A percentile compares a stretch with the other conserved stretches of the same genome.
Conservation (phyloP, 1,140 invertebrate species). For the Ostrea denselamellosa region DNA sequence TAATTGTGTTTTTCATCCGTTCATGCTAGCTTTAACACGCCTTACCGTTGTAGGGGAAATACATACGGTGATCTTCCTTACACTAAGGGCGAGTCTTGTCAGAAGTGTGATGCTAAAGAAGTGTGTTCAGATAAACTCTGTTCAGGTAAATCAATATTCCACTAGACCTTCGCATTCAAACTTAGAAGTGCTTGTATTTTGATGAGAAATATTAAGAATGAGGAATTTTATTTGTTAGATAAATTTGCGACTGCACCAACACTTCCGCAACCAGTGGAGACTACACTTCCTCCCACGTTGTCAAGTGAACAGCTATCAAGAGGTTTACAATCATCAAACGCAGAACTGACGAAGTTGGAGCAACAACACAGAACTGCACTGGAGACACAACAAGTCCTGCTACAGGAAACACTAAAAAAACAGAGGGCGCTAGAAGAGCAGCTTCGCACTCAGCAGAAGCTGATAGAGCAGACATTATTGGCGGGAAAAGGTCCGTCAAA, state of each 20-base stretch:
- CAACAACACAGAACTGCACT: not conserved
- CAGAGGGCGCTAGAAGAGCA: constrained; percentile 22
- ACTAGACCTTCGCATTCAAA: not conserved
- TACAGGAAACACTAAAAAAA: not conserved
- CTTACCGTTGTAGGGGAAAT: not conserved
- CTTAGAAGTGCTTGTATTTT: not conserved
- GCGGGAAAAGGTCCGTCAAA: not conserved
- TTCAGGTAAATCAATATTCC: not conserved
- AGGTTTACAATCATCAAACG: constrained; percentile 31
- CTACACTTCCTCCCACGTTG: not conserved
- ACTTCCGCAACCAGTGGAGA: not conserved
- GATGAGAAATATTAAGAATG: not conserved
- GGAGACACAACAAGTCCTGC: not conserved
- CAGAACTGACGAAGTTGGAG: not conserved
- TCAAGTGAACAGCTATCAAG: not conserved
- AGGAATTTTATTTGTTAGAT: not conserved
- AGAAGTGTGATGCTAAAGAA: constrained; percentile 14
- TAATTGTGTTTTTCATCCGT: too few relatives aligned
- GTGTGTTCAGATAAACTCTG: not conserved
- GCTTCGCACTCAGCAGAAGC: constrained; percentile 11
- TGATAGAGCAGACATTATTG: not conserved
- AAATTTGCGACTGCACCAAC: not conserved
- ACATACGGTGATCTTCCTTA: not conserved
- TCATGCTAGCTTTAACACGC: not conserved
- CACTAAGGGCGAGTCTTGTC: not conserved